Conservation (phyloP, 2,888 invertebrate genomes). For the Protodeltote pygarga region DNA sequence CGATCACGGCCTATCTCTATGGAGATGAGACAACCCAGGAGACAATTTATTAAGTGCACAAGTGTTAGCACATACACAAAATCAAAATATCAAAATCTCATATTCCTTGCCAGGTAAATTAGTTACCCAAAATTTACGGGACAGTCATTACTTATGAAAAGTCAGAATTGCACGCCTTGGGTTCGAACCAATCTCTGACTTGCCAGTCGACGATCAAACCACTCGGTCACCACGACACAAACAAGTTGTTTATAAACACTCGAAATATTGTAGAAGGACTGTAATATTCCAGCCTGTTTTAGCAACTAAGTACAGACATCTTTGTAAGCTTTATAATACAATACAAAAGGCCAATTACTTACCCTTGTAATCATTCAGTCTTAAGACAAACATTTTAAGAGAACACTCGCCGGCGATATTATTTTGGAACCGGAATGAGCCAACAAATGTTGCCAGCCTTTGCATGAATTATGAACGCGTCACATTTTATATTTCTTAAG, state of each 20-base stretch:
- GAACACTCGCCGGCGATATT: constrained; percentile 28
- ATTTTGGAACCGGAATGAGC: constrained; percentile 34
- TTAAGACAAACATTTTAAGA: constrained; percentile 39
- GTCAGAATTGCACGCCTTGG: too few species aligned
- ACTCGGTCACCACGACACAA: too few species aligned
- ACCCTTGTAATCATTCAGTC: constrained; percentile 43
- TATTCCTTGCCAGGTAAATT: too few species aligned
- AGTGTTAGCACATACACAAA: too few species aligned
- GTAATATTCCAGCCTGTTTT: constrained; percentile 38
- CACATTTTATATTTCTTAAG: constrained; percentile 26
- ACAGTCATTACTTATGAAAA: too few species aligned
- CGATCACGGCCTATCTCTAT: too few species aligned
- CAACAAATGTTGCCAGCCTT: constrained; percentile 31
- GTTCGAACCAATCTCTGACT: too few species aligned
- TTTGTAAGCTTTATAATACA: constrained; percentile 36
- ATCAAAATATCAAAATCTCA: too few species aligned
- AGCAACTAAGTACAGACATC: constrained; percentile 23
- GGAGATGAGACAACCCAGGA: too few species aligned
- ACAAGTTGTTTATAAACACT: constrained; percentile 36
- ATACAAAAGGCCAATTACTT: constrained; percentile 44
- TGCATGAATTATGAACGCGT: constrained; percentile 30
- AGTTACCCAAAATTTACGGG: too few species aligned
- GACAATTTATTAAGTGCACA: too few species aligned
- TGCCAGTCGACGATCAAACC: too few species aligned
- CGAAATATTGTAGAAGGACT: constrained; percentile 29